Evolutionary conservation across 2,888 invertebrate genomes (phyloP).

Genomic region (Synanthedon formicaeformis): DNA sequence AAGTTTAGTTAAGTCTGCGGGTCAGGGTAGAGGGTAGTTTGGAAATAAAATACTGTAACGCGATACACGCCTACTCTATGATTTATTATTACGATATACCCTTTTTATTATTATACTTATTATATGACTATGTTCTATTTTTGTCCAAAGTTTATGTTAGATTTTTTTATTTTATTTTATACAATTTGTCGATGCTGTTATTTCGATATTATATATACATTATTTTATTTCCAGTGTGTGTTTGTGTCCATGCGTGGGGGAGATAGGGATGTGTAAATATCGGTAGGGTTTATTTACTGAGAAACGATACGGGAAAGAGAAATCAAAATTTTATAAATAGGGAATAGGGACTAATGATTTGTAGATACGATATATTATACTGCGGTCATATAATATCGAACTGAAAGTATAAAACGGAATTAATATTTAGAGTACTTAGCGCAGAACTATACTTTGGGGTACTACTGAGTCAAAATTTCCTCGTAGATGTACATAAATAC

Average conservation of each 20-base stretch:
- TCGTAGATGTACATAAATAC: slow-evolving; percentile 66
- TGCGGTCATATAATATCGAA: slow-evolving; percentile 47
- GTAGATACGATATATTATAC: slow-evolving; percentile 36
- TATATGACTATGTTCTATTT: slow-evolving; percentile 32
- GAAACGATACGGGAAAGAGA: slow-evolving; percentile 33
- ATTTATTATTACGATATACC: slow-evolving; percentile 11
- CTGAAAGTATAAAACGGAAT: slow-evolving; percentile 46
- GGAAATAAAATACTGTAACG: slow-evolving; percentile 61
- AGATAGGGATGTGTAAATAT: slow-evolving; percentile 58
- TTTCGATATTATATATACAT: slow-evolving; percentile 31
- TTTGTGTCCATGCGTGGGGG: slow-evolving; percentile 67
- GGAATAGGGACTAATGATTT: slow-evolving; percentile 30
- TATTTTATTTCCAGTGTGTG: slow-evolving; percentile 57
- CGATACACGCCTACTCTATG: slow-evolving; percentile 36
- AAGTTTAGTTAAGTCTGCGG: slow-evolving; percentile 68
- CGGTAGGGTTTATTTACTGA: slow-evolving; percentile 64
- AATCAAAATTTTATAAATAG: slow-evolving; percentile 24
- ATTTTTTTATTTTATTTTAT: slow-evolving; percentile 24
- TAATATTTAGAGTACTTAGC: slow-evolving; percentile 52
- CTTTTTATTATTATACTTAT: slow-evolving; percentile 17
- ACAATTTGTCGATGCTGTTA: slow-evolving; percentile 27
- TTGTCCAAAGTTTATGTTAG: slow-evolving; percentile 16
- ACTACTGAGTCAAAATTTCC: slow-evolving; percentile 54
- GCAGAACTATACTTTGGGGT: slow-evolving; percentile 64
- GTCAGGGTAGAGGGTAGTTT: slow-evolving; percentile 69